Evolutionary conservation across 2,888 invertebrate species (phyloP), one percentile per base, ranked within the genome.

Genomic region (Andrena hattorfiana): DNA sequence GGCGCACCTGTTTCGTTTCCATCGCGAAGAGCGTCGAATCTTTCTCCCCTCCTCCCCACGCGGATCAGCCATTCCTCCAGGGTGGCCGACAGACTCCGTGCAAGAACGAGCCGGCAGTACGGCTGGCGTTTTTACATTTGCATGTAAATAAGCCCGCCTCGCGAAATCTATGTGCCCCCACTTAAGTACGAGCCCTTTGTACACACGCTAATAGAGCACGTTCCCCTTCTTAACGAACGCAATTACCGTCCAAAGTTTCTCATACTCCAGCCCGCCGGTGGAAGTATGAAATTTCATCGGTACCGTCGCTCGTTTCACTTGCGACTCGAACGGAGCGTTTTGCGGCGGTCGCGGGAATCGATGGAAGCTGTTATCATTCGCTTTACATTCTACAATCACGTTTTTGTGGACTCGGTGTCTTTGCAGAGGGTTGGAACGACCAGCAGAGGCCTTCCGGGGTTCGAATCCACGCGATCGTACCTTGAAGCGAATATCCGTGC

Each of bases 91-190:
- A 42, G 49, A 74, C 76, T 78, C 68, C 64, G 69, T 28, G 73
- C 64, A 77, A 81, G 76, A 76, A 85, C 54, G 54, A 71, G 81
- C 78, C 67, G 70, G 77, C 71, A 51, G 51, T 26, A 71, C 42
- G 63, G 7, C 77, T 84, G 81, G 85, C 83, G 83, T 89, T 90
- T 91, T 91, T 88, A 81, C 89, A 91, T 91, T 91, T 91, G 90
- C 91, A 90, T 90, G 88, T 88, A 89, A 91, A 91, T 91, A 90
- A 89, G 89, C 68, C 82, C 56, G 68, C 74, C 67, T 82, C 81
- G 79, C 74, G 86, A 56, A 64, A 81, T 78, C 72, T 63, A 72
- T 68, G 72, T n/a, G 42, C 35, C 35, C 30, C 56, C 54, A 72
- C 20, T 62, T 20, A 49, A 20, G 59, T 13, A 48, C 48, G 16